These are phyloP conservation scores for Nebria ingens DNA, from an alignment of 1,140 invertebrate species.

Conservation along the genomic window DNA sequence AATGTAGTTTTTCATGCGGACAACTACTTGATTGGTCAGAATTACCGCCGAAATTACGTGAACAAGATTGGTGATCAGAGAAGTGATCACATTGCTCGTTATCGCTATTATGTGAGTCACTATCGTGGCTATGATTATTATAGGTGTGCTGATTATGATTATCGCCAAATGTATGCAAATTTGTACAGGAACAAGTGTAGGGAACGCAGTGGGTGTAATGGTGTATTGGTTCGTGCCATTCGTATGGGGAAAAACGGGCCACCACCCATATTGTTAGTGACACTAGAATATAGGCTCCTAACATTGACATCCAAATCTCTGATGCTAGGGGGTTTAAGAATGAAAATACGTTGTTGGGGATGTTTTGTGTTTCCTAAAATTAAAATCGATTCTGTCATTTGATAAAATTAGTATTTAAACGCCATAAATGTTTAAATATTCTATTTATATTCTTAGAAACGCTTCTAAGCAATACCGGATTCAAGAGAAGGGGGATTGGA, in stretches of 20 bases:
- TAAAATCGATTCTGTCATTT: too few relatives aligned
- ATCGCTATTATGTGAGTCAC: too few relatives aligned
- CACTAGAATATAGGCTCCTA: conserved; percentile 63
- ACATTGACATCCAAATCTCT: conserved; percentile 71
- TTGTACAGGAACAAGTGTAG: not conserved
- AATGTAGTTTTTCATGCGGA: not conserved
- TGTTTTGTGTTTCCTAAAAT: conserved; percentile 21
- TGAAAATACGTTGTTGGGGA: conserved; percentile 65
- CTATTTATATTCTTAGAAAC: too few relatives aligned
- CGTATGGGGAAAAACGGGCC: conserved; percentile 65
- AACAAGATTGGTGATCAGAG: not conserved
- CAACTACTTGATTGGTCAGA: too few relatives aligned
- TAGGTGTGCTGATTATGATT: not conserved
- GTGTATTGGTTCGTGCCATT: conserved; percentile 62
- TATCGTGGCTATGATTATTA: not conserved
- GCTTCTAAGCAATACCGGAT: too few relatives aligned
- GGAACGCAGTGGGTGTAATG: conserved; percentile 21
- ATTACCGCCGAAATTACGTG: too few relatives aligned
- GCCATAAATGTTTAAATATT: too few relatives aligned
- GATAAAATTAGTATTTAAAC: too few relatives aligned
- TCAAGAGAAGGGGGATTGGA: too few relatives aligned
- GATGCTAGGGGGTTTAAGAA: conserved; percentile 77
- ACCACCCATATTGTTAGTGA: conserved; percentile 75
- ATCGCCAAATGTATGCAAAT: not conserved
- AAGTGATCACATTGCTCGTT: not conserved